Base-by-base conservation (phyloP, 2,113 vertebrate species). In the Cheirogaleus medius region DNA sequence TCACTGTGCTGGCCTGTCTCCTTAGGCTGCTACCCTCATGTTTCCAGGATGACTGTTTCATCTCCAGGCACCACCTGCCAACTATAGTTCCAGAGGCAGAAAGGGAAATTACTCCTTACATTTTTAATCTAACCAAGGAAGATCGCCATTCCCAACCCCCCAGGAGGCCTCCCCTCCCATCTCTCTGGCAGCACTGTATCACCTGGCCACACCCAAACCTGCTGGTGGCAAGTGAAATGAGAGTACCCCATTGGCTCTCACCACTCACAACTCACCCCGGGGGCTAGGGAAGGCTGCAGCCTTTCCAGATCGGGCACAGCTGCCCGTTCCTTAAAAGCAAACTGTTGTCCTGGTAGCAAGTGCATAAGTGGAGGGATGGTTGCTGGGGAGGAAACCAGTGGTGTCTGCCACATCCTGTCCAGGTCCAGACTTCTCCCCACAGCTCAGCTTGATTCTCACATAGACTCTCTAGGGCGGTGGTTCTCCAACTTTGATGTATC, bases 111-210 rank as follows among this genome's bases (percentile, higher is more conserved):
- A 47, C n/a, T 66, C 27, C 39, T 78, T 27, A 32, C 14, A 54
- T 71, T 39, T 80, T 90, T 27, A 77, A 78, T 27, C 21, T 64
- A 44, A 71, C 25, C 77, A 44, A 42, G 52, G 7, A 20, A 18
- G 32, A 68, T 4, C 52, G 13, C 39, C 13, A 44, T n/a, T 21
- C 66, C 34, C 58, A 56, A 47, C 11, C 20, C 34, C 37, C 29
- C 23, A 11, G 5, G 15, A 2, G 1, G 34, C 44, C 17, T 25
- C 23, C 20, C 4, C 8, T 64, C n/a, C 7, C 39, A 2, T 2
- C 42, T 83, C 25, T 64, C 29, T 32, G 69, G 32, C 92, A 84
- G 15, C 47, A 18, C 20, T 52, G 52, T 20, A 1, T 71, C 77
- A 60, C 15, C 11, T 39, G 84, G 54, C 58, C 47, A 13, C 54